These are phyloP conservation scores for Chionis minor DNA, from an alignment of 2,113 vertebrate genomes.

Conservation along the genomic window DNA sequence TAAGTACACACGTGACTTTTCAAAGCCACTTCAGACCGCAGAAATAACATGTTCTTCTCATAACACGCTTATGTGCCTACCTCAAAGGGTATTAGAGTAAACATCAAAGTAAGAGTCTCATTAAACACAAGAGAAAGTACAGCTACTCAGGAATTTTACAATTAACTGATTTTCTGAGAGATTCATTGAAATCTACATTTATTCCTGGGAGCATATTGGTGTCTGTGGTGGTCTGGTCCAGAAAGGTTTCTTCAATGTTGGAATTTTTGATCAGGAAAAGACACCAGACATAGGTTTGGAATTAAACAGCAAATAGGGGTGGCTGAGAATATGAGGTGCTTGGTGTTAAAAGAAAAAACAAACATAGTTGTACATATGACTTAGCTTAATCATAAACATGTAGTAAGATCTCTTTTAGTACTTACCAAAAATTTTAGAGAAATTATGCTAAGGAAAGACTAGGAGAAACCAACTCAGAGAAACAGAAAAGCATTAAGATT, in stretches of 20 bases:
- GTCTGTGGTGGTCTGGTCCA: not conserved
- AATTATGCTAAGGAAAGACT: not conserved
- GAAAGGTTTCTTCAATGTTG: not conserved
- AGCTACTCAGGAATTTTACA: not conserved
- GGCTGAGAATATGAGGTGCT: not conserved
- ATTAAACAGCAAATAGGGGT: not conserved
- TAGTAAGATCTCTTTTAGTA: not conserved
- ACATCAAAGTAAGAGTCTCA: not conserved
- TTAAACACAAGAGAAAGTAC: not conserved
- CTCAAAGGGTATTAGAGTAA: not conserved
- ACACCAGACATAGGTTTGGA: not conserved
- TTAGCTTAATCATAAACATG: not conserved
- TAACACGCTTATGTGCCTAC: not conserved
- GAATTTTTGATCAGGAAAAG: not conserved
- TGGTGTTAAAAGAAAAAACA: not conserved
- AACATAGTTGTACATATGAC: rapidly evolving
- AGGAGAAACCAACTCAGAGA: not conserved
- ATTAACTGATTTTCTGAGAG: not conserved
- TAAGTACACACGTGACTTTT: not conserved
- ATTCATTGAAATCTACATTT: not conserved
- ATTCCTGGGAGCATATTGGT: not conserved
- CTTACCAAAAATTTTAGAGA: not conserved
- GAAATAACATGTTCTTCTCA: not conserved
- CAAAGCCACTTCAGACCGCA: not conserved
- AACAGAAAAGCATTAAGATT: not conserved